Base-by-base conservation (phyloP, 1,140 invertebrate species). In the Mya arenaria region DNA sequence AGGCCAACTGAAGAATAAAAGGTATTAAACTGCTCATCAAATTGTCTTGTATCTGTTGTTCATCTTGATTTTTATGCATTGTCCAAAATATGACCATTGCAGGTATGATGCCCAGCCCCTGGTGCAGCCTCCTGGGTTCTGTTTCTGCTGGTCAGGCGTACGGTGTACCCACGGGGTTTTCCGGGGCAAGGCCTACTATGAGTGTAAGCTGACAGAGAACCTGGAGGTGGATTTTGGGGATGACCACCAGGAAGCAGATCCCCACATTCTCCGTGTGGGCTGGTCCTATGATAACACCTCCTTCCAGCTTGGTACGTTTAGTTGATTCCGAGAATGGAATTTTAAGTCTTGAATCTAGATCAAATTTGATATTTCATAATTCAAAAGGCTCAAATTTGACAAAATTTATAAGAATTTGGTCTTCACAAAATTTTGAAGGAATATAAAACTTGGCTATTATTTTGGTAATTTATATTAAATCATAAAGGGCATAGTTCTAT, bases 61-160 rank as follows among this genome's bases (percentile, higher is more conserved):
- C n/a, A n/a, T n/a, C n/a, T n/a, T n/a, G n/a, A n/a, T n/a, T n/a
- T n/a, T n/a, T n/a, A n/a, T n/a, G n/a, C n/a, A n/a, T n/a, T n/a
- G n/a, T n/a, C n/a, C n/a, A n/a, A n/a, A n/a, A n/a, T n/a, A n/a
- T n/a, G n/a, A n/a, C n/a, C 19, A 44, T 10, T 85, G 8, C 37
- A 95, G 94, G 39, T 96, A 97, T 91, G 94, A 95, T 17, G 97
- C 96, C 17, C 94, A 95, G 63, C 96, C 97, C 15, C 94, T 98
- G 90, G 95, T 95, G 72, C 94, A 96, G 23, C 96, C 96, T 68
- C 62, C 89, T 79, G 97, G 96, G n/a, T 98, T 98, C 92, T 96
- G 95, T 13, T 96, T 97, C 90, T 95, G 97, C 83, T 99, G 97
- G 97, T 96, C 97, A 58, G 97, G 98, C 56, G 96, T 95, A 0